Base-by-base conservation (phyloP, 1,140 invertebrate genomes). In the Brachionus asplanchnoidis region DNA sequence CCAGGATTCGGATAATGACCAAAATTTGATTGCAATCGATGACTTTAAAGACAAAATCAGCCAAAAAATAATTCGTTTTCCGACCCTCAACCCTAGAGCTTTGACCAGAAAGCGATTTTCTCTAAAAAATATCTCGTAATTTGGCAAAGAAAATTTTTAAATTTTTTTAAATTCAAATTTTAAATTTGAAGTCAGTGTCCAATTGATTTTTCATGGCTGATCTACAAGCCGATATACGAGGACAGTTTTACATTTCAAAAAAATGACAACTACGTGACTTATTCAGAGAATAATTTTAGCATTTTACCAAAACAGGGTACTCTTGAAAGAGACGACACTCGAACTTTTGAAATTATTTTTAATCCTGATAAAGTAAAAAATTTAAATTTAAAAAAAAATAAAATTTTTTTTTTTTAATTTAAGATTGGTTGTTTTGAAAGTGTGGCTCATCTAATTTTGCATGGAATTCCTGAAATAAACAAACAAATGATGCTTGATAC, bases 391-490 rank as follows among this genome's bases (percentile, higher is more conserved):
- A 36, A 68, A 32, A 68, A 68, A 68, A 68, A 26, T 2, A 26
- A 23, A 9, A 26, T 6, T 17, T 17, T n/a, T 68, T 68, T 32
- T 36, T 32, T 68, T 12, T 36, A 46, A 77, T 85, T 86, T 9
- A 85, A 89, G 88, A 87, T 88, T 60, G 85, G 86, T 8, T 79
- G 86, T 8, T 89, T 87, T 85, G 88, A 89, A 73, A 88, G 86
- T 86, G 88, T 88, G 11, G 23, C 88, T 23, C 89, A 90, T 84
- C 80, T 90, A 85, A 77, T 89, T 44, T 82, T 90, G 11, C 87
- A 89, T 68, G 86, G 87, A 42, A 87, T 89, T 8, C 88, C 89
- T 2, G 40, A 68, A 50, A 26, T 79, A 36, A 85, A 86, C 3
- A 84, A 87, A 11, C 83, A 85, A 42, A 77, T 46, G 84, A 65